Evolutionary conservation across 2,888 invertebrate genomes (phyloP), one percentile per base, ranked within the genome.

Genomic region (Rosalia funebris): DNA sequence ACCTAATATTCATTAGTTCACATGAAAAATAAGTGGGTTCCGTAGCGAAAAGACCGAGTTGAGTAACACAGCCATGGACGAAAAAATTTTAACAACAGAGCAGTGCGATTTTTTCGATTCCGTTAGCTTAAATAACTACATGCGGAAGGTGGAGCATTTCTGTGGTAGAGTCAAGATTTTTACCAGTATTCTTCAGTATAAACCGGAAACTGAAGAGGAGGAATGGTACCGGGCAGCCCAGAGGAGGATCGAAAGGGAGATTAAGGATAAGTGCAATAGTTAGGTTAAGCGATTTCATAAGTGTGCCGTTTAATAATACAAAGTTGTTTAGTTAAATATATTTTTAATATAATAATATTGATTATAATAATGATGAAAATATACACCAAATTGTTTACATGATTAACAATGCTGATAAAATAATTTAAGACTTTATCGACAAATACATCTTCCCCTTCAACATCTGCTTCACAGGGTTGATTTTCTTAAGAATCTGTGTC

Each of bases 371-470:
- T n/a, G n/a, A n/a, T 32, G 10, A 45, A 31, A 12, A 46, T 32
- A 32, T 19, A 20, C 12, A 0, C 2, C 14, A 46, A n/a, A 15
- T 7, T 14, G 15, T 32, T 31, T 14, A n/a, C 31, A 39, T 39
- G 4, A 11, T 34, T 11, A 11, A 10, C n/a, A 42, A 16, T 12
- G 32, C 3, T 44, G 5, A 36, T 19, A 25, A 55, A 34, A 9
- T 36, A 58, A 46, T 47, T 76, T 82, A 72, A 71, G 86, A 86
- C 77, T 93, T 94, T 63, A 95, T 89, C 66, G 94, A 96, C 58
- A 98, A 86, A 82, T 96, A 96, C 92, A 97, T 93, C 82, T 95
- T 95, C 15, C 92, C 93, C 81, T 96, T 95, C 65, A 96, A 91
- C 34, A 90, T 95, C 79, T 94, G 93, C 74, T 92, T 95, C 53